A percentile compares a stretch with the other conserved stretches of the same genome.
Conservation (phyloP, 2,113 vertebrate genomes). For the Megaceryle torquata region DNA sequence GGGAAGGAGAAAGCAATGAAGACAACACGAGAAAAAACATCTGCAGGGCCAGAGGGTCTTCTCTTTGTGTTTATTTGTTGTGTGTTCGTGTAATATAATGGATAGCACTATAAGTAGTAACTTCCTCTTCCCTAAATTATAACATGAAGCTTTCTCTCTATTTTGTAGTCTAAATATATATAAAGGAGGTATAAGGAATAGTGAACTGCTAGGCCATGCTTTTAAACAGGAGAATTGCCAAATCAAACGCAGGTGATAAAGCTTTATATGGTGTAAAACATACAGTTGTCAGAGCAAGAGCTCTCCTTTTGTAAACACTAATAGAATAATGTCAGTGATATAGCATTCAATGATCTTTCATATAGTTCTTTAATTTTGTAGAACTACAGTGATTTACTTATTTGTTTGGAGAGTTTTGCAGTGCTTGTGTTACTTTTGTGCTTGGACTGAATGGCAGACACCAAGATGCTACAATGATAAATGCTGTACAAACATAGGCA, state of each 20-base stretch:
- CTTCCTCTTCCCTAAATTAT: not conserved
- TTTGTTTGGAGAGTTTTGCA: not conserved
- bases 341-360: not conserved
- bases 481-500: not conserved
- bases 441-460: not conserved
- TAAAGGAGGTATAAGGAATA: not conserved
- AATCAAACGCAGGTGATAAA: not conserved
- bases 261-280: not conserved
- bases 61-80: not conserved
- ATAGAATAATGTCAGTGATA: not conserved
- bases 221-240: not conserved
- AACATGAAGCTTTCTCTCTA: not conserved
- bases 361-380: not conserved
- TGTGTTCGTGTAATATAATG: not conserved
- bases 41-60: not conserved
- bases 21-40: not conserved
- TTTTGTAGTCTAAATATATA: fast-evolving
- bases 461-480: not conserved
- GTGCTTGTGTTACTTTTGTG: not conserved
- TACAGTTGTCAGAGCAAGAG: not conserved
- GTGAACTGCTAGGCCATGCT: not conserved
- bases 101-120: not conserved
- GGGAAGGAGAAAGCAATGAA: not conserved
- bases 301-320: not conserved
- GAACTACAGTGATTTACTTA: not conserved